phyloP scores from a whole-genome alignment of 2,113 vertebrate genomes.

The Corythaeola cristata region DNA sequence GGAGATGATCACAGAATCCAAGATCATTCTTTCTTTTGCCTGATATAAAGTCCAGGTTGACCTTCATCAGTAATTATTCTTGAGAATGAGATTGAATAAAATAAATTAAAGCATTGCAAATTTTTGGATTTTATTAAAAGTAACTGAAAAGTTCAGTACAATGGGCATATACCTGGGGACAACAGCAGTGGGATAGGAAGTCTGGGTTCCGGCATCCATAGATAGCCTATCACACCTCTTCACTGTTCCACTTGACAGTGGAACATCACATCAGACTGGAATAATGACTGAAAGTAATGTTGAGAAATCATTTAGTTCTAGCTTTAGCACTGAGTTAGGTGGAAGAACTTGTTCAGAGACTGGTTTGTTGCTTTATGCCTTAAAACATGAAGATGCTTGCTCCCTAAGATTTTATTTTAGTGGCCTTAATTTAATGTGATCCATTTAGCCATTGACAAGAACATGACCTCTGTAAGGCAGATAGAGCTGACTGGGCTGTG shows the following conservation, averaged over 20 bases:
- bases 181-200: background rate
- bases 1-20: background rate
- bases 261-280: background rate
- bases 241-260: background rate
- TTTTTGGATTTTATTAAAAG: background rate
- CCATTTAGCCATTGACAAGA: background rate
- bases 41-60: background rate
- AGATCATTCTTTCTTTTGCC: background rate
- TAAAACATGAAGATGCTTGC: background rate
- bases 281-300: background rate
- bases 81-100: background rate
- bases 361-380: background rate
- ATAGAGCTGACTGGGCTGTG: rapidly evolving
- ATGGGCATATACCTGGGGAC: background rate
- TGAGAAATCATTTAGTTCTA: background rate
- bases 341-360: background rate
- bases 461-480: background rate
- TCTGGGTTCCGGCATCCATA: background rate
- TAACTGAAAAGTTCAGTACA: background rate
- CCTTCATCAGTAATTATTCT: background rate
- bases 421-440: background rate
- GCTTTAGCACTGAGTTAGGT: background rate
- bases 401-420: background rate
- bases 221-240: background rate
- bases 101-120: background rate